Evolutionary conservation across 2,888 invertebrate species (phyloP).

Genomic region (Antheraea yamamai): DNA sequence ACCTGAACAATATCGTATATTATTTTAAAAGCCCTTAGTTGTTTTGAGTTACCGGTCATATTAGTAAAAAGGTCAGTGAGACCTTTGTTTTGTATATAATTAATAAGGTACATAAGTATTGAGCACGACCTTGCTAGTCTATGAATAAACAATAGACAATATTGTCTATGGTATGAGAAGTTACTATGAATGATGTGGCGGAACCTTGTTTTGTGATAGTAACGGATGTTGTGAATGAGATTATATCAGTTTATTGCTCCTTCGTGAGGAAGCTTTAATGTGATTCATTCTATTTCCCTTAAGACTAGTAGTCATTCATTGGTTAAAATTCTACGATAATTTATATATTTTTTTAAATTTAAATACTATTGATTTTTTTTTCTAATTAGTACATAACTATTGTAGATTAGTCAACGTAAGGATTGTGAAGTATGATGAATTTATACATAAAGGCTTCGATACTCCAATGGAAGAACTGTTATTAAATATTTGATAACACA

Average conservation of each 20-base stretch:
- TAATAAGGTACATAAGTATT: constrained; percentile 3
- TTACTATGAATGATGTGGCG: constrained; percentile 26
- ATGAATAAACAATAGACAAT: constrained; percentile 20
- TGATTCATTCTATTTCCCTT: neutral
- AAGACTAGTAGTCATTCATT: neutral
- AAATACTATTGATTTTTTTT: too few relatives aligned
- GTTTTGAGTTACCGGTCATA: neutral
- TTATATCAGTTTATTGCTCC: constrained; percentile 20
- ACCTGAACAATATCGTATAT: neutral
- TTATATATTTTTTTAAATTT: too few relatives aligned
- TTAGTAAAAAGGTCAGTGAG: neutral
- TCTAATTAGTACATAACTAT: too few relatives aligned
- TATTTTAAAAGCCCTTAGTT: neutral
- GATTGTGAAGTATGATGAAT: too few relatives aligned
- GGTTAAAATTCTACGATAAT: too few relatives aligned
- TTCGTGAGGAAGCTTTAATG: neutral
- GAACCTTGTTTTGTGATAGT: constrained; percentile 39
- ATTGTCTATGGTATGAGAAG: constrained; percentile 29
- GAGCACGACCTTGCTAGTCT: neutral
- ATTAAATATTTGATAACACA: too few relatives aligned
- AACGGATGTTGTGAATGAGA: constrained; percentile 31
- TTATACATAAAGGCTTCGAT: too few relatives aligned
- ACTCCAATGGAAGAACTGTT: too few relatives aligned
- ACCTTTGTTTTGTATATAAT: constrained; percentile 9
- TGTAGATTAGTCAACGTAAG: too few relatives aligned